Evolutionary conservation across 2,888 invertebrate species (phyloP).

Genomic region (Iselma pallidipennis): DNA sequence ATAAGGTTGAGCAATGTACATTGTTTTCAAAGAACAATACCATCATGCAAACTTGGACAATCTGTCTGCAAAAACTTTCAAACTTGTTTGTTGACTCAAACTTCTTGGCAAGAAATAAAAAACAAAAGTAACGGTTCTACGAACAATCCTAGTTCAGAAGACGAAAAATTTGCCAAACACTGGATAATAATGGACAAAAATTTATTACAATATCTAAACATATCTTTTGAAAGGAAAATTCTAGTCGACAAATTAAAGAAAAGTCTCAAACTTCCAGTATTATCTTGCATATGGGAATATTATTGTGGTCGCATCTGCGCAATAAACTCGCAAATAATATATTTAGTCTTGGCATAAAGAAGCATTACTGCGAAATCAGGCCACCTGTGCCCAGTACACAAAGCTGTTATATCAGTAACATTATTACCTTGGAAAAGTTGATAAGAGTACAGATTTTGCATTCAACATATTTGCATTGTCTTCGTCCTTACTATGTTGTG

Average conservation of each 20-base stretch:
- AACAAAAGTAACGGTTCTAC: constrained; percentile 31
- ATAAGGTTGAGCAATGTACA: constrained; percentile 45
- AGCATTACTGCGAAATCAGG: constrained; percentile 38
- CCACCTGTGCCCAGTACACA: constrained; percentile 37
- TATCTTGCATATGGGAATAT: constrained; percentile 7
- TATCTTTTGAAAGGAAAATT: too few species aligned
- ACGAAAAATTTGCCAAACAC: neutral
- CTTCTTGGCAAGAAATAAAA: constrained; percentile 31
- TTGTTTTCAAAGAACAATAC: constrained; percentile 47
- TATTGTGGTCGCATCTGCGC: constrained; percentile 34
- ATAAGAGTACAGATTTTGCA: neutral
- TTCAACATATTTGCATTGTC: neutral
- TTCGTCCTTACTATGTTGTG: neutral
- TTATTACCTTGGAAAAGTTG: constrained; percentile 30
- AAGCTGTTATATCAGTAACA: constrained; percentile 25
- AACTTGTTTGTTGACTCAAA: constrained; percentile 45
- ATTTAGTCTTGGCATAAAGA: constrained; percentile 38
- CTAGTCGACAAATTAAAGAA: neutral
- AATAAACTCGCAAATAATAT: constrained; percentile 40
- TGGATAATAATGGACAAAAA: neutral
- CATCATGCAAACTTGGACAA: constrained; percentile 47
- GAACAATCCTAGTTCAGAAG: neutral
- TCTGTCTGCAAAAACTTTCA: constrained; percentile 46
- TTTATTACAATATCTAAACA: too few species aligned
- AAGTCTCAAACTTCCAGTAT: neutral